These are phyloP conservation scores for Eupithecia inturbata DNA, from an alignment of 2,888 invertebrate species.

Conservation along the genomic window DNA sequence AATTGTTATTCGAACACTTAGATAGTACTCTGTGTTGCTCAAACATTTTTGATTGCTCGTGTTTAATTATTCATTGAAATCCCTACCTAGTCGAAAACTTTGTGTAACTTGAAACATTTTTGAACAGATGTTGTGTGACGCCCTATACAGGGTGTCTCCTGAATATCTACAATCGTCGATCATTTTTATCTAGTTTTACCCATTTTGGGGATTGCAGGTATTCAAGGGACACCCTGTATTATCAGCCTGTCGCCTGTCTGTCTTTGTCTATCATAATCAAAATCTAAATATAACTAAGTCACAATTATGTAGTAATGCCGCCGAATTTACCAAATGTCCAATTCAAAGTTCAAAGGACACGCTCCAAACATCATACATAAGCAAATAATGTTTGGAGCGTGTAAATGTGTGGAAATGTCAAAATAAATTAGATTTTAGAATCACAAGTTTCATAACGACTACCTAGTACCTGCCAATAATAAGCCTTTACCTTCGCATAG, in stretches of 20 bases:
- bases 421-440: too few relatives aligned
- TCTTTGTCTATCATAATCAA: neutral
- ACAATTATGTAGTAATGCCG: neutral
- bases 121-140: neutral
- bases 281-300: neutral
- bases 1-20: constrained; percentile 5
- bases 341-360: neutral
- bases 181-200: neutral
- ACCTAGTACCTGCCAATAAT: neutral
- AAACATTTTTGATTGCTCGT: constrained; percentile 1
- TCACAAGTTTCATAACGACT: constrained; percentile 3
- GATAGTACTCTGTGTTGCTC: neutral
- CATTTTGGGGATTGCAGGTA: neutral
- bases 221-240: neutral
- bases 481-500: neutral
- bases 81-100: neutral
- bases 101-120: neutral
- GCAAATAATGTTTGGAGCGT: neutral
- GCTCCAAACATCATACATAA: neutral
- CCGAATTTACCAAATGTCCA: neutral
- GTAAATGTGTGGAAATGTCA: neutral
- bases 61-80: neutral
- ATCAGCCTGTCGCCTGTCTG: neutral
- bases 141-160: neutral
- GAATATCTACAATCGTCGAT: neutral